phyloP scores from a whole-genome alignment of 2,888 invertebrate species.

The Cacoxenus indagator region DNA sequence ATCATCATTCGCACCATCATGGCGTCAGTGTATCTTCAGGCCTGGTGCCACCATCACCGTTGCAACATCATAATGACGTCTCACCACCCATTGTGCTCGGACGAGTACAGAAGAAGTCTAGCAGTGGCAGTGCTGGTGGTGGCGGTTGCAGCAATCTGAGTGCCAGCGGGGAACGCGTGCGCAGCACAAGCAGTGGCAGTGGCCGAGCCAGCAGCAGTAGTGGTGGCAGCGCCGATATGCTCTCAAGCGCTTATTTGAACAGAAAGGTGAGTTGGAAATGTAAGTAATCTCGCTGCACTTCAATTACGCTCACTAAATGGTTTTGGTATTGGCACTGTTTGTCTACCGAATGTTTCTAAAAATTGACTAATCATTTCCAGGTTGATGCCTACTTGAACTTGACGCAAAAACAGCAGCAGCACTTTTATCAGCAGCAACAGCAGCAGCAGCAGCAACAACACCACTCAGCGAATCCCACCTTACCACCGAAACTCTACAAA shows the following conservation, averaged over 20 bases:
- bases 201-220: conserved; percentile 46
- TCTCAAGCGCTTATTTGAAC: conserved; percentile 61
- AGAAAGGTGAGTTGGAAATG: conserved; percentile 66
- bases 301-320: neutral
- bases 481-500: conserved; percentile 72
- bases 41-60: conserved; percentile 53
- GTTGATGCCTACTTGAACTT: conserved; percentile 67
- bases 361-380: conserved; percentile 40
- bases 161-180: conserved; percentile 43
- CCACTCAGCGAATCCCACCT: conserved; percentile 60
- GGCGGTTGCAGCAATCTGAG: conserved; percentile 35
- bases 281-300: conserved; percentile 52
- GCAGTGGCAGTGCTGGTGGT: conserved; percentile 39
- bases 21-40: conserved; percentile 41
- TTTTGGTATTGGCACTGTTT: too few species aligned
- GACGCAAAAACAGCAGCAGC: conserved; percentile 63
- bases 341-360: neutral
- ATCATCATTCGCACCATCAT: conserved; percentile 28
- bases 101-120: conserved; percentile 60
- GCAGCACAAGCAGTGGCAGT: conserved; percentile 39
- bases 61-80: conserved; percentile 61
- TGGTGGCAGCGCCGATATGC: conserved; percentile 39
- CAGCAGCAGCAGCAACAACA: conserved; percentile 40
- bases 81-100: conserved; percentile 61
- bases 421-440: conserved; percentile 53